phyloP scores from a whole-genome alignment of 2,888 invertebrate species.

The Coronaproctus castanopsis region DNA sequence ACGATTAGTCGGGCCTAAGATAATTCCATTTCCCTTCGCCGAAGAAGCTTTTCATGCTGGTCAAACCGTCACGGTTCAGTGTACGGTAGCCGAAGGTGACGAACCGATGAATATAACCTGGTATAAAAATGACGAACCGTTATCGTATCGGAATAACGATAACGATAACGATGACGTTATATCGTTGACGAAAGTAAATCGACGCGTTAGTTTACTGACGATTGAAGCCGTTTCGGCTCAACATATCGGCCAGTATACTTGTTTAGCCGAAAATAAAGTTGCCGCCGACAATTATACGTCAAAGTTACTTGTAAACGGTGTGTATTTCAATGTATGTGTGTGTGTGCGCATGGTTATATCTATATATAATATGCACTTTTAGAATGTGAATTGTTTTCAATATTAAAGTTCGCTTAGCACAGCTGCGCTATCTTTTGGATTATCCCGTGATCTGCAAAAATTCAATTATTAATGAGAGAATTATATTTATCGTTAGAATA shows the following conservation, averaged over 20 bases:
- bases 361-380: too few species aligned
- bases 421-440: neutral
- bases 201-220: slow-evolving; percentile 36
- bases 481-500: too few species aligned
- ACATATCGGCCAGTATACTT: slow-evolving; percentile 46
- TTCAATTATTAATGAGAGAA: too few species aligned
- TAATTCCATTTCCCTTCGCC: slow-evolving; percentile 27
- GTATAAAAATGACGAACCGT: slow-evolving; percentile 27
- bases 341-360: too few species aligned
- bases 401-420: slow-evolving; percentile 1
- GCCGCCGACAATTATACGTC: slow-evolving; percentile 33
- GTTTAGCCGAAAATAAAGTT: slow-evolving; percentile 38
- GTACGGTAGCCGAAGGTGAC: slow-evolving; percentile 26
- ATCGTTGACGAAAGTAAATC: slow-evolving; percentile 18
- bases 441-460: neutral
- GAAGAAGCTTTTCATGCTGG: slow-evolving; percentile 25
- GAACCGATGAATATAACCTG: slow-evolving; percentile 30
- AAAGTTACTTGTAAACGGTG: slow-evolving; percentile 34
- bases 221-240: slow-evolving; percentile 45
- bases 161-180: slow-evolving; percentile 3
- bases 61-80: slow-evolving; percentile 23
- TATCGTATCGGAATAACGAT: slow-evolving; percentile 24
- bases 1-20: slow-evolving; percentile 26
- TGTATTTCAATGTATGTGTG: too few species aligned
- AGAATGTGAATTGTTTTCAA: too few species aligned